A percentile compares a stretch with the other conserved stretches of the same genome.
Conservation (phyloP, 2,113 vertebrate species). For the Salminus brasiliensis region DNA sequence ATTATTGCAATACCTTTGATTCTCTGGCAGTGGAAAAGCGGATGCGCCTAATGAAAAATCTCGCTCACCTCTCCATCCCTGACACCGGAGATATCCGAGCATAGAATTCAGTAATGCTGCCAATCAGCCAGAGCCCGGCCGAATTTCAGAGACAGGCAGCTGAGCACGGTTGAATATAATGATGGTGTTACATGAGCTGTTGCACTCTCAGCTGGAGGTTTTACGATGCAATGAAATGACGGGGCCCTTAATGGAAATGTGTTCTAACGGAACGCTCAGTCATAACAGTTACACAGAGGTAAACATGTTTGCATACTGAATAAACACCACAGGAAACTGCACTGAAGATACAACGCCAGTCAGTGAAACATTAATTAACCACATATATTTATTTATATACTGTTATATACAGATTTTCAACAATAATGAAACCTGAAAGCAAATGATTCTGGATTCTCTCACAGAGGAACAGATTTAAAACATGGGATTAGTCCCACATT, state of each 20-base stretch:
- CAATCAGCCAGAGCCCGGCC: too few species aligned
- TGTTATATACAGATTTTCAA: conserved; percentile 75
- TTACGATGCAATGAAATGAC: not conserved
- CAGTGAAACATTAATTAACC: conserved; percentile 28
- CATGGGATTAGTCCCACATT: conserved; percentile 61
- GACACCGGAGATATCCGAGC: not conserved
- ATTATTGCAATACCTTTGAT: conserved; percentile 2
- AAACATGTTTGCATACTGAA: too few species aligned
- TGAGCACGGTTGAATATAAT: too few species aligned
- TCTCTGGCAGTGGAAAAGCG: not conserved
- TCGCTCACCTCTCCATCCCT: not conserved
- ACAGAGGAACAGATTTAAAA: conserved; percentile 71
- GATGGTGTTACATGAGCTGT: too few species aligned
- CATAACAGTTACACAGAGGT: not conserved
- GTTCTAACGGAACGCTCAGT: not conserved
- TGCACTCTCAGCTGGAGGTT: too few species aligned
- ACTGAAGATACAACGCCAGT: not conserved
- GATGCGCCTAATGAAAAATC: not conserved
- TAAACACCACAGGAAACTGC: not conserved
- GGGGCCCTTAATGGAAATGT: not conserved
- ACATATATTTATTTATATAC: conserved; percentile 55
- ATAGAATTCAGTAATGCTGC: not conserved
- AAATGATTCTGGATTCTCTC: conserved; percentile 76
- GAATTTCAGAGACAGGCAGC: not conserved
- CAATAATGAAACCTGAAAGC: conserved; percentile 61